Conservation (phyloP, 37 sponge, comb jelly and placozoan genomes). For the Agelas oroides region DNA sequence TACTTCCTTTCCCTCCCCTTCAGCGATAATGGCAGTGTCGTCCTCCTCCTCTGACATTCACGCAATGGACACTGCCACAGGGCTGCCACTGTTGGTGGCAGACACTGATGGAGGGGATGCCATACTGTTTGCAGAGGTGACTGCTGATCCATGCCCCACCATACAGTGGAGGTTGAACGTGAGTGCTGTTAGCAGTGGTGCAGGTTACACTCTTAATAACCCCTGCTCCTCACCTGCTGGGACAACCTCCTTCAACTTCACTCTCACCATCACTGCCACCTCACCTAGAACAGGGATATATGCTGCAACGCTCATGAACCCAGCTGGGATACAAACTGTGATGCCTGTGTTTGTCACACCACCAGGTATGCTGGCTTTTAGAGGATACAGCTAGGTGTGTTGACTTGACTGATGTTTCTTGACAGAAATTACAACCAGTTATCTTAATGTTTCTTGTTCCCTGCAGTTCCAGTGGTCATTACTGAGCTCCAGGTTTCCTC, state of each 20-base stretch:
- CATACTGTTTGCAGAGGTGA: conserved; percentile 1
- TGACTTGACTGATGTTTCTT: too few relatives aligned
- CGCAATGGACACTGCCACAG: too few relatives aligned
- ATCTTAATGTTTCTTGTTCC: not conserved
- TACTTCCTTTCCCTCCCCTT: too few relatives aligned
- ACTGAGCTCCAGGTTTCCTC: not conserved
- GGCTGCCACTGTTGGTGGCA: too few relatives aligned
- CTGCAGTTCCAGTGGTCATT: not conserved
- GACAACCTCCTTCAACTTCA: conserved; percentile 6
- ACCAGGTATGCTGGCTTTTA: conserved; percentile 11
- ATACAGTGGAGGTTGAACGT: conserved; percentile 14
- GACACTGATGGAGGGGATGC: not conserved
- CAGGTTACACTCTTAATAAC: not conserved
- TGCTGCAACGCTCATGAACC: conserved; percentile 24
- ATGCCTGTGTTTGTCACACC: conserved; percentile 2
- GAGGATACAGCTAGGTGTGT: too few relatives aligned
- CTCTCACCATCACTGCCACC: conserved; percentile 19
- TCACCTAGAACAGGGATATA: conserved; percentile 20
- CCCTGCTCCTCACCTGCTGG: not conserved
- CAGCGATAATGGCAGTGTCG: too few relatives aligned
- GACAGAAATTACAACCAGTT: too few relatives aligned
- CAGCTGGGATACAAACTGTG: not conserved
- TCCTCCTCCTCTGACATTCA: too few relatives aligned
- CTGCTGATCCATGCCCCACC: conserved; percentile 50
- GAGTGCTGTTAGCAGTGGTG: not conserved